phyloP scores from a whole-genome alignment of 2,113 vertebrate genomes.

The Aythya baeri region DNA sequence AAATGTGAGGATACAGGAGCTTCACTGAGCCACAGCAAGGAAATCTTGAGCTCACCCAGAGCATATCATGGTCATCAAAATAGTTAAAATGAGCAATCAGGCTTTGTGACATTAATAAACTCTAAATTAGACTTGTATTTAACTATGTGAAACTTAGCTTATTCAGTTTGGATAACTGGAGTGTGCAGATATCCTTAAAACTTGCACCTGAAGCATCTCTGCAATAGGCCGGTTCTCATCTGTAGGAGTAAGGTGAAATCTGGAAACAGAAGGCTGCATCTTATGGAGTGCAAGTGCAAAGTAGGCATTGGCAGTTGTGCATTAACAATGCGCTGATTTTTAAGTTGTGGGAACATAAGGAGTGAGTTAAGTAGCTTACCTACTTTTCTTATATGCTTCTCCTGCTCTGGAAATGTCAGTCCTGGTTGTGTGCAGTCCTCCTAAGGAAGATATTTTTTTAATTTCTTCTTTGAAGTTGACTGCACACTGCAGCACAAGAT shows the following conservation, averaged over 20 bases:
- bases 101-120: neutral
- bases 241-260: neutral
- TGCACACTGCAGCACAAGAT: neutral
- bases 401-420: constrained; percentile 28
- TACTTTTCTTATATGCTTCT: neutral
- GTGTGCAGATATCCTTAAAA: neutral
- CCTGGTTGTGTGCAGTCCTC: neutral
- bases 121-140: neutral
- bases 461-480: constrained; percentile 4
- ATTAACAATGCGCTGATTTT: neutral
- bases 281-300: neutral
- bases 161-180: neutral
- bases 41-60: neutral
- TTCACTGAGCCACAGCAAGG: neutral
- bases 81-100: neutral
- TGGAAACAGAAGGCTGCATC: neutral
- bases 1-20: neutral
- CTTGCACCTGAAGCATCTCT: neutral
- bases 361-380: neutral
- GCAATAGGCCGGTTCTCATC: neutral
- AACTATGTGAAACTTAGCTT: neutral
- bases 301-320: neutral
- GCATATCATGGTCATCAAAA: neutral
- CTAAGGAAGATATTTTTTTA: neutral
- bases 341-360: neutral